A percentile compares a stretch with the other conserved stretches of the same genome.
Evolutionary conservation across 2,113 vertebrate species (phyloP).

Genomic region (Ahaetulla prasina): DNA sequence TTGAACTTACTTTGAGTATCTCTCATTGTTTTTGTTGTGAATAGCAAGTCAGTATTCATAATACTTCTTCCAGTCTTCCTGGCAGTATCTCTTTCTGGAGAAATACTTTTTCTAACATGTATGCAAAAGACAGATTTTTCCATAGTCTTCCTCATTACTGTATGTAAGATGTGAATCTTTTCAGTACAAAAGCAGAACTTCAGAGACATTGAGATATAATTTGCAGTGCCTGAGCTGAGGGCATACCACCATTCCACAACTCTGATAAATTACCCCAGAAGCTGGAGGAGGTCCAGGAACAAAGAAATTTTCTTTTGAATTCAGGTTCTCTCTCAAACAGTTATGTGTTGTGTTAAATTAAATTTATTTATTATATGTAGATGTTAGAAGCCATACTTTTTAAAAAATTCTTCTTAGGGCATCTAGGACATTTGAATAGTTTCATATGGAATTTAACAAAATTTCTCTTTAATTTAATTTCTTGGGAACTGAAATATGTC

Average conservation of each 20-base stretch:
- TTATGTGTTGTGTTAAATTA: not conserved
- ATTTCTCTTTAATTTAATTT: not conserved
- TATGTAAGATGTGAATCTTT: not conserved
- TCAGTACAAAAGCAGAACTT: not conserved
- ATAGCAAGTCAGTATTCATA: not conserved
- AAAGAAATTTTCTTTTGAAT: not conserved
- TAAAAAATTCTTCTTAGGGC: not conserved
- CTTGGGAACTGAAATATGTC: not conserved
- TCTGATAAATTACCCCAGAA: not conserved
- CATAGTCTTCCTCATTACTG: not conserved
- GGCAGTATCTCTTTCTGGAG: not conserved
- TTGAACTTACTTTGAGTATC: not conserved
- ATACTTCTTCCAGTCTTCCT: not conserved
- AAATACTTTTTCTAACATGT: not conserved
- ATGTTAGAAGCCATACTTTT: not conserved
- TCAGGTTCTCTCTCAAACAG: not conserved
- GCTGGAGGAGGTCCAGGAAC: not conserved
- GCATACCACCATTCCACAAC: not conserved
- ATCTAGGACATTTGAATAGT: not conserved
- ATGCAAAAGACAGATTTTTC: not conserved
- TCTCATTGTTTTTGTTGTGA: not conserved
- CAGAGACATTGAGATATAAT: not conserved
- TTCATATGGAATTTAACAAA: not conserved
- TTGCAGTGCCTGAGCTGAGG: not conserved
- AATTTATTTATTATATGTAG: not conserved